A percentile compares a stretch with the other conserved stretches of the same genome.
Conservation (phyloP, 1,140 invertebrate species). For the Epicauta chinensis region DNA sequence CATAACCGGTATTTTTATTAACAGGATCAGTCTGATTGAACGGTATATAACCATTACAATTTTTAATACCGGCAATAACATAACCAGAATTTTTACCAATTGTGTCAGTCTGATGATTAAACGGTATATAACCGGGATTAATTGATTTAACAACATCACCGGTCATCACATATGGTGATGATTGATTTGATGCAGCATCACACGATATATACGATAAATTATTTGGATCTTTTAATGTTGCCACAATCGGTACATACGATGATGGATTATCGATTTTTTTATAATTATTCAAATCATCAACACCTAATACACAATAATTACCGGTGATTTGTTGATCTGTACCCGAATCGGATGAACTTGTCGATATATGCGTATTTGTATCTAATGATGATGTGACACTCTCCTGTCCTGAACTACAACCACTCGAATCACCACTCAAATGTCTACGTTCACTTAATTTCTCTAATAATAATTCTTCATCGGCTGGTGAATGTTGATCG, state of each 20-base stretch:
- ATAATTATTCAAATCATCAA: neutral
- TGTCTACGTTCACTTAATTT: conserved; percentile 43
- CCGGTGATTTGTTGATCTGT: conserved; percentile 27
- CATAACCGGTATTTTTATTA: conserved; percentile 8
- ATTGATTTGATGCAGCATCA: conserved; percentile 3
- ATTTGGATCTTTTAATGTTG: neutral
- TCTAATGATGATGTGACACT: conserved; percentile 52
- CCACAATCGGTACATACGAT: conserved; percentile 7
- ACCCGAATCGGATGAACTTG: conserved; percentile 32
- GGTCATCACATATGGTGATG: conserved; percentile 21
- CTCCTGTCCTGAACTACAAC: conserved; percentile 52
- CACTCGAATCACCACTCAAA: conserved; percentile 50
- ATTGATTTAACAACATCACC: conserved; percentile 12
- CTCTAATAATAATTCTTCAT: conserved; percentile 38
- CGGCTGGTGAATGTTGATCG: conserved; percentile 19
- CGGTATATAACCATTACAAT: conserved; percentile 3
- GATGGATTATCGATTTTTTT: neutral
- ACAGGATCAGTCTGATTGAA: conserved; percentile 9
- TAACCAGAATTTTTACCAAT: conserved; percentile 16
- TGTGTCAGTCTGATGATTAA: conserved; percentile 3
- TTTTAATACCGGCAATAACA: conserved; percentile 20
- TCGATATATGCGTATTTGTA: conserved; percentile 48
- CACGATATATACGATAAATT: neutral
- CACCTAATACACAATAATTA: neutral
- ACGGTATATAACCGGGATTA: conserved; percentile 23